Evolutionary conservation across 2,797 vertebrate genomes (phyloP), one percentile per base, ranked within the genome.

Genomic region (Alcedo atthis): DNA sequence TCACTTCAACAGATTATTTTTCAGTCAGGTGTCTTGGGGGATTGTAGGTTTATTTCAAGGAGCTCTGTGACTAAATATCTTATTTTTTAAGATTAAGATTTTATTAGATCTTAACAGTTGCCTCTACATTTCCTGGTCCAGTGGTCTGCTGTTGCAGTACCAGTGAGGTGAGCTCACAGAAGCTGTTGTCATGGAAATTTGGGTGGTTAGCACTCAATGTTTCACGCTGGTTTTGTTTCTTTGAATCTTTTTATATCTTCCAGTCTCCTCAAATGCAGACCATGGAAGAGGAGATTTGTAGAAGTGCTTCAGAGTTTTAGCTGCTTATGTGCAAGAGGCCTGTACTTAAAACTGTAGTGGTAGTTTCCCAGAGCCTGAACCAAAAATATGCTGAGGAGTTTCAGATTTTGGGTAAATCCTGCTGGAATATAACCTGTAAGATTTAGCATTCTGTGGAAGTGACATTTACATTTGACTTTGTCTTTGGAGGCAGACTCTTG

Each of bases 151-250:
- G 82, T 77, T 87, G 1, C 55, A 79, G 87, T 75, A 84, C 37
- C 59, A 61, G 2, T 61, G 80, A 93, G 70, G 67, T 69, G 67
- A 93, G 32, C 59, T 90, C 63, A 49, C 70, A 84, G 77, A 83
- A 90, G 53, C 71, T 0, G 17, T 88, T 91, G 91, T 77, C 74
- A 61, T 74, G 83, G 91, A 86, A 92, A 92, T 95, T 67, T 91
- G 71, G 61, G 64, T 91, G 67, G 53, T 49, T 93, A 64, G 46
- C 42, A 12, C 73, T 55, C 84, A 67, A 67, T 79, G 28, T 87
- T 95, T 89, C 63, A 35, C 85, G 70, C 63, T 89, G 74, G 5
- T 91, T 93, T 94, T 91, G 78, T 92, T 93, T 91, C 89, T 81
- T 90, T 61, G 57, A 35, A 69, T n/a, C 21, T 86, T 81, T 87